phyloP scores from a whole-genome alignment of 2,113 vertebrate species.

The Lepus europaeus region DNA sequence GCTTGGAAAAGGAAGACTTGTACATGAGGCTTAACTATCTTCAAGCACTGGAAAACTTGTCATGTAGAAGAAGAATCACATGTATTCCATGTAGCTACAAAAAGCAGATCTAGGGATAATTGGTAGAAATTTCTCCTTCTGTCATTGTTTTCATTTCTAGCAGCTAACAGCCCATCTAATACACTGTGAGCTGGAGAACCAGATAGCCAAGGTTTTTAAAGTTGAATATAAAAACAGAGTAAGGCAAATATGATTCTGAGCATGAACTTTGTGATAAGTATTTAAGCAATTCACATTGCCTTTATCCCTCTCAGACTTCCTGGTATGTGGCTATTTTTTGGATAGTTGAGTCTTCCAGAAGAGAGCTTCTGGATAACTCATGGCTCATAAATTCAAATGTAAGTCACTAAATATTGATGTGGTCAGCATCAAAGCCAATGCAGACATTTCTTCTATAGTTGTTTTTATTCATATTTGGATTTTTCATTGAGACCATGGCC shows the following conservation, averaged over 20 bases:
- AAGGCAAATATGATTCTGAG: neutral
- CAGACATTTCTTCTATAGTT: neutral
- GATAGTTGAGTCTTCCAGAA: neutral
- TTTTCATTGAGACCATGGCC: neutral
- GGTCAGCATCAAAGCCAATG: neutral
- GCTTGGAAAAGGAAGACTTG: neutral
- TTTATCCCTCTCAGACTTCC: neutral
- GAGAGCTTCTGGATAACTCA: neutral
- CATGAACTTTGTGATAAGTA: neutral
- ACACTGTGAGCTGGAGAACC: neutral
- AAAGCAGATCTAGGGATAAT: neutral
- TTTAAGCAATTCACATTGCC: neutral
- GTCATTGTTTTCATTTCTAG: constrained; percentile 12
- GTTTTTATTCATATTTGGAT: neutral
- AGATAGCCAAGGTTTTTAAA: neutral
- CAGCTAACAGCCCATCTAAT: neutral
- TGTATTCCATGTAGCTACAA: neutral
- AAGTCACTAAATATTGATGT: neutral
- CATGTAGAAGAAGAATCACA: neutral
- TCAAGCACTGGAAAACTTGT: neutral
- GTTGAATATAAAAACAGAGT: neutral
- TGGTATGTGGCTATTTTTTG: neutral
- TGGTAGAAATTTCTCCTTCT: neutral
- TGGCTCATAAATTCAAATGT: neutral
- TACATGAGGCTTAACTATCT: neutral